phyloP scores from a whole-genome alignment of 2,113 vertebrate species.

The Pomatorhinus ruficollis region DNA sequence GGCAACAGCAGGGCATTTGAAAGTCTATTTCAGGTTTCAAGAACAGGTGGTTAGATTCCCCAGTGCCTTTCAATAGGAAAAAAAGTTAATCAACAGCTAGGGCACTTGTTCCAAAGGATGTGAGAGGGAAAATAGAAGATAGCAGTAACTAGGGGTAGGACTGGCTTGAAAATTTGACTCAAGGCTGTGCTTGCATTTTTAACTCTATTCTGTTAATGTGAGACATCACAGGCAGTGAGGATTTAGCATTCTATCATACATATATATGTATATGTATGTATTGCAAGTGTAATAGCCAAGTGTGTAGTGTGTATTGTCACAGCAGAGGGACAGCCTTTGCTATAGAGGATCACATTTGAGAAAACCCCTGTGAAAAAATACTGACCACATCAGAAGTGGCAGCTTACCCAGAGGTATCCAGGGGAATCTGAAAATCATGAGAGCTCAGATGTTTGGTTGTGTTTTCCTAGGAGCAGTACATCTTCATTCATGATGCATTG shows the following conservation, averaged over 20 bases:
- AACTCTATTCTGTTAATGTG: background rate
- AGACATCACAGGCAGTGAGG: background rate
- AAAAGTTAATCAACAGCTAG: background rate
- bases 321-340: background rate
- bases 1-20: background rate
- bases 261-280: background rate
- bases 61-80: background rate
- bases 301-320: background rate
- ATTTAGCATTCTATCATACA: background rate
- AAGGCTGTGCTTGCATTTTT: background rate
- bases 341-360: background rate
- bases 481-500: conserved; percentile 92
- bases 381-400: background rate
- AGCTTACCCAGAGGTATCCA: background rate
- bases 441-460: background rate
- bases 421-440: background rate
- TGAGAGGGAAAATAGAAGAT: background rate
- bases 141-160: background rate
- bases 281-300: background rate
- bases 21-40: conserved; percentile 24
- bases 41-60: background rate
- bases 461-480: conserved; percentile 89
- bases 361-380: background rate
- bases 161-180: background rate
- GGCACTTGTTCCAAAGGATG: background rate